These are phyloP conservation scores for Ophion obscuratus DNA, from an alignment of 2,888 invertebrate species.

Conservation along the genomic window DNA sequence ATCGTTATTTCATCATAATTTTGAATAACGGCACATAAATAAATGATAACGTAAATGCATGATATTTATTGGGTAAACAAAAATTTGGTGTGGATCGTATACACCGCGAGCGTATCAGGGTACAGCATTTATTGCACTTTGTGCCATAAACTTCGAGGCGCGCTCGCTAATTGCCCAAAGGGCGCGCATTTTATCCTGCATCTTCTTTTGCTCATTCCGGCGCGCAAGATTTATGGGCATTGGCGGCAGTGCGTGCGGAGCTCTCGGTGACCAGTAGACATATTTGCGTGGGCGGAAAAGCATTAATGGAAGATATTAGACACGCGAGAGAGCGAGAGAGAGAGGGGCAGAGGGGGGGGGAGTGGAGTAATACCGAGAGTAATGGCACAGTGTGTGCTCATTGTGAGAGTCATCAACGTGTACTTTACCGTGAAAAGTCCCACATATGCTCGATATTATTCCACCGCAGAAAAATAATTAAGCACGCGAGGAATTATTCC, in stretches of 20 bases:
- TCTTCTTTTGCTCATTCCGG: slow-evolving; percentile 11
- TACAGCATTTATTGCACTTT: background rate
- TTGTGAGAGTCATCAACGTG: too few species aligned
- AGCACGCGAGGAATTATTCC: too few species aligned
- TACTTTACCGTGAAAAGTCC: too few species aligned
- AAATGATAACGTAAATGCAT: too few species aligned
- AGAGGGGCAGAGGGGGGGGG: background rate
- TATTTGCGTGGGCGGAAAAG: slow-evolving; percentile 27
- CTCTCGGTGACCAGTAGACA: slow-evolving; percentile 8
- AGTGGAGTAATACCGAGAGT: background rate
- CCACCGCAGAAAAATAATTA: too few species aligned
- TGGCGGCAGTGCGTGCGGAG: background rate
- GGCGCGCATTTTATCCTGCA: background rate
- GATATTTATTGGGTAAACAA: too few species aligned
- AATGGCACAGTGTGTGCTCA: background rate
- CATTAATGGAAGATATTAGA: slow-evolving; percentile 45
- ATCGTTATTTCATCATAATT: too few species aligned
- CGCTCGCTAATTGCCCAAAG: too few species aligned
- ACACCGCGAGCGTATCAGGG: too few species aligned
- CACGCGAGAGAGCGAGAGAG: slow-evolving; percentile 10
- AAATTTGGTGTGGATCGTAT: too few species aligned
- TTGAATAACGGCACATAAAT: too few species aligned
- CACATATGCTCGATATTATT: too few species aligned
- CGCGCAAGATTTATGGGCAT: background rate
- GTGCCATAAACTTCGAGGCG: background rate